Percentiles rank a stretch among this genome's conserved stretches.
phyloP scores from a whole-genome alignment of 2,888 invertebrate species.

The Rotaria macrura region DNA sequence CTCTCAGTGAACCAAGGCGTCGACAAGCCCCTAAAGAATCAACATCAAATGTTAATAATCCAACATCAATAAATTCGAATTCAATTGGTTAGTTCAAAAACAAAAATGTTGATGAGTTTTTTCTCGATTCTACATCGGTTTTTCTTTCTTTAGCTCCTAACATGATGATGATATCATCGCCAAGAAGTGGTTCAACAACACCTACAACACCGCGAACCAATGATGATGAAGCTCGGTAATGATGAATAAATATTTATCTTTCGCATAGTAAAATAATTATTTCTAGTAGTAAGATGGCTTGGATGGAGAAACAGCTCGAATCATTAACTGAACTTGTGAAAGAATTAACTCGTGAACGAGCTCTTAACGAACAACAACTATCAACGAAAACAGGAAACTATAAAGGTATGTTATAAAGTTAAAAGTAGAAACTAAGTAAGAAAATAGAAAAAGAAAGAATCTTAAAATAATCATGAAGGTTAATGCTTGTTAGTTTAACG shows the following conservation, averaged over 20 bases:
- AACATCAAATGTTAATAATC: neutral
- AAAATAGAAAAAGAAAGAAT: no score
- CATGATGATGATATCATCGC: neutral
- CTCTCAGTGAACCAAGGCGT: slow-evolving; percentile 27
- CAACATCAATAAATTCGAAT: neutral
- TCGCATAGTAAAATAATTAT: neutral
- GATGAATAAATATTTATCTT: neutral
- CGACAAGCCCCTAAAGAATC: neutral
- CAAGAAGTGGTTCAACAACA: slow-evolving; percentile 1
- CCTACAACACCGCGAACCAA: neutral
- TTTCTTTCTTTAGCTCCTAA: neutral
- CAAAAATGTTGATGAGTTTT: no score
- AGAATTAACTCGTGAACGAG: neutral
- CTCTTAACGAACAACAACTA: neutral
- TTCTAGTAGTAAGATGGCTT: slow-evolving; percentile 22
- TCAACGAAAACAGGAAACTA: neutral
- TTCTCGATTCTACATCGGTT: no score
- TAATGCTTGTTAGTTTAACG: neutral
- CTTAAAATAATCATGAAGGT: neutral
- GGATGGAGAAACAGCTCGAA: slow-evolving; percentile 31
- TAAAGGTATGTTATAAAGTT: no score
- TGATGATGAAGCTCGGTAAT: slow-evolving; percentile 31
- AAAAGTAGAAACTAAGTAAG: no score
- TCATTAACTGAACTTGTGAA: slow-evolving; percentile 27
- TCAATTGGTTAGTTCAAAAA: neutral